phyloP scores from a whole-genome alignment of 2,797 vertebrate genomes.

The Chiropotes sagulatus region DNA sequence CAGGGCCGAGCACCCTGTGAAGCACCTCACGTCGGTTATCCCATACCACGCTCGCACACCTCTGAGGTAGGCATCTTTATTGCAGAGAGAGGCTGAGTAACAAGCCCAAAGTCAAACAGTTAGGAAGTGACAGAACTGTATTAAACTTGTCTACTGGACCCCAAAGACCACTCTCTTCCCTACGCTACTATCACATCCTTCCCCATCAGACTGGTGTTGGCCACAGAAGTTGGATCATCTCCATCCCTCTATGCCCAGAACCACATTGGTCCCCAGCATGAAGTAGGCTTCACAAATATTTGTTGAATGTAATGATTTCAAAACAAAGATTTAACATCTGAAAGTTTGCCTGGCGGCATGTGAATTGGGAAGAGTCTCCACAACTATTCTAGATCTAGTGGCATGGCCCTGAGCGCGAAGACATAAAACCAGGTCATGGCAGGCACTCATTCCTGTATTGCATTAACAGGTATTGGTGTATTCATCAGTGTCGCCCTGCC shows the following conservation, averaged over 20 bases:
- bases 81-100: not conserved
- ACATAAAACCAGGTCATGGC: not conserved
- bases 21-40: not conserved
- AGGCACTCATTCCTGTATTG: not conserved
- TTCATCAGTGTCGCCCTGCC: not conserved
- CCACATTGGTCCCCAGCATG: not conserved
- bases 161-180: not conserved
- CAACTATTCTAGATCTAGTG: not conserved
- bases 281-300: not conserved
- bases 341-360: not conserved
- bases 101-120: not conserved
- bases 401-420: not conserved
- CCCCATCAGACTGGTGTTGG: not conserved
- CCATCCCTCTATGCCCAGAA: not conserved
- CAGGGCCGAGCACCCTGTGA: not conserved
- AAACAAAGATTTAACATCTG: not conserved
- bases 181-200: accelerated
- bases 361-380: not conserved
- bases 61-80: not conserved
- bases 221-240: not conserved
- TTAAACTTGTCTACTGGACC: not conserved
- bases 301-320: not conserved
- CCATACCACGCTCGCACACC: not conserved
- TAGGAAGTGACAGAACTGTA: not conserved
- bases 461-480: not conserved